Conservation (phyloP, 2,113 vertebrate species). For the Tursiops truncatus region DNA sequence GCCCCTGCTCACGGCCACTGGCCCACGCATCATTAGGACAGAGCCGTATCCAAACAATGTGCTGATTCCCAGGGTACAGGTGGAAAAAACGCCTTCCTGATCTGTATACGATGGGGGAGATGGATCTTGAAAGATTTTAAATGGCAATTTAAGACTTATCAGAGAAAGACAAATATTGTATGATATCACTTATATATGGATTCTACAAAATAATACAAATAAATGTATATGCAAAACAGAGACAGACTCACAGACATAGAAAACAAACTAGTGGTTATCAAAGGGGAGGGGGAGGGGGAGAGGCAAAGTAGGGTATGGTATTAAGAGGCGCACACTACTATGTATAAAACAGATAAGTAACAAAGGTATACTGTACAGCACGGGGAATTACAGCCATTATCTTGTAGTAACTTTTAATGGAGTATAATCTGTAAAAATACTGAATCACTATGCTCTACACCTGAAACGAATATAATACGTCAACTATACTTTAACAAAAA, state of each 20-base stretch:
- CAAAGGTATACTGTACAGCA: background rate
- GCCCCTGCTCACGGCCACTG: background rate
- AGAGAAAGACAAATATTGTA: background rate
- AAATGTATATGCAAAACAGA: background rate
- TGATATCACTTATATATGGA: background rate
- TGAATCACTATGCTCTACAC: too few relatives aligned
- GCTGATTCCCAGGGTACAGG: background rate
- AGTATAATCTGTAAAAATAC: too few relatives aligned
- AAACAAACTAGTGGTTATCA: background rate
- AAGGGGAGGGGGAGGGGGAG: background rate
- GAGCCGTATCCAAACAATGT: constrained; percentile 27
- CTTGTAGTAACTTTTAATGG: too few relatives aligned
- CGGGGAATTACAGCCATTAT: too few relatives aligned
- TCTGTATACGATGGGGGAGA: background rate
- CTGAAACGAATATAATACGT: too few relatives aligned
- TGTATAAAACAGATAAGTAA: too few relatives aligned
- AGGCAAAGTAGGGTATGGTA: background rate
- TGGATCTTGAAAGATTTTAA: background rate
- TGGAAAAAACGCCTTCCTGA: constrained; percentile 46
- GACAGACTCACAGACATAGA: background rate
- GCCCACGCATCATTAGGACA: constrained; percentile 54
- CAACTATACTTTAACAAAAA: too few relatives aligned
- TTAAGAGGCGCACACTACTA: background rate
- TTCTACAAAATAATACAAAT: background rate
- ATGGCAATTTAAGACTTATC: background rate